Percentiles rank a stretch among this genome's conserved stretches.
Conservation (phyloP, 2,888 invertebrate species). For the Coenonympha glycerion region DNA sequence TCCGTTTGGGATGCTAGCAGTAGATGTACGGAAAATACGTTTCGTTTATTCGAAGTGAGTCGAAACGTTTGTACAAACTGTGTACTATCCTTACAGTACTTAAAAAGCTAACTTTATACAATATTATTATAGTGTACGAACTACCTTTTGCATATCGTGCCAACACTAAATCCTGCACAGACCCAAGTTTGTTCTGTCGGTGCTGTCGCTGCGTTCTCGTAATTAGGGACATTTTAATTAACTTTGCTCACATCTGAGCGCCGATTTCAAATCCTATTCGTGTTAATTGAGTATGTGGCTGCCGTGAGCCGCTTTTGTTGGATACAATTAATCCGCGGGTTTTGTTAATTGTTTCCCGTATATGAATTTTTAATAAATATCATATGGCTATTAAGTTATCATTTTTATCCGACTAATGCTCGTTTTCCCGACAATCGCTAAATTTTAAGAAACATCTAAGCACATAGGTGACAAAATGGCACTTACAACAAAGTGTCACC, state of each 20-base stretch:
- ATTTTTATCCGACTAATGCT: too few species aligned
- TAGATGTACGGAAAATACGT: too few species aligned
- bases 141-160: neutral
- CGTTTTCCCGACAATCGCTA: too few species aligned
- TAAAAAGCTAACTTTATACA: neutral
- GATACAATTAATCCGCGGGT: slow-evolving; percentile 35
- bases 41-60: too few species aligned
- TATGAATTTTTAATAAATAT: neutral
- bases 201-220: slow-evolving; percentile 19
- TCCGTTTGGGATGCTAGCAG: too few species aligned
- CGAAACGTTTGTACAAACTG: too few species aligned
- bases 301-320: slow-evolving; percentile 41
- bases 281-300: slow-evolving; percentile 63
- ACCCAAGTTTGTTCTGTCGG: slow-evolving; percentile 31
- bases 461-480: too few species aligned
- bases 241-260: slow-evolving; percentile 52
- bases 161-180: slow-evolving; percentile 26
- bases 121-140: too few species aligned
- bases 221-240: slow-evolving; percentile 59
- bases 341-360: neutral
- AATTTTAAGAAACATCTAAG: too few species aligned
- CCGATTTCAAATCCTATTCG: slow-evolving; percentile 58
- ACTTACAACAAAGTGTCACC: too few species aligned
- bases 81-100: too few species aligned
- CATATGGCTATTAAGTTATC: neutral